Evolutionary conservation across 2,113 vertebrate species (phyloP).

Genomic region (Ophthalmolycus amberensis): DNA sequence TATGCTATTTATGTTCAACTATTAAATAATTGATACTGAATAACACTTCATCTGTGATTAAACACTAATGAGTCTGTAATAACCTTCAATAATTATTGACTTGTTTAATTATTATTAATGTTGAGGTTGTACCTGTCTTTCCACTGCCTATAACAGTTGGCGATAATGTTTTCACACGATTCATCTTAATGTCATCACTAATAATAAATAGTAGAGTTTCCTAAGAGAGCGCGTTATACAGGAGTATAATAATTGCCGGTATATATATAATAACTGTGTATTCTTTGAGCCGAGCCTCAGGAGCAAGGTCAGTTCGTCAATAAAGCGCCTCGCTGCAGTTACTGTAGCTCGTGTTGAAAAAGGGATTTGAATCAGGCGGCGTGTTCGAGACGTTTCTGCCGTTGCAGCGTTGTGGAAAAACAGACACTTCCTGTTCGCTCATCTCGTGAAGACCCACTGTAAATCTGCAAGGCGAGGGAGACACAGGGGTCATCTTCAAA

Average conservation of each 20-base stretch:
- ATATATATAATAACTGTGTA: slow-evolving; percentile 1
- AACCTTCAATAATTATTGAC: slow-evolving; percentile 16
- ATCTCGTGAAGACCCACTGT: slow-evolving; percentile 41
- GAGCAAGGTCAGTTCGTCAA: slow-evolving; percentile 68
- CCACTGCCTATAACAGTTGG: neutral
- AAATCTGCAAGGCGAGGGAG: slow-evolving; percentile 61
- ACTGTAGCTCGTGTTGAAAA: slow-evolving; percentile 30
- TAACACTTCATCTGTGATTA: slow-evolving; percentile 3
- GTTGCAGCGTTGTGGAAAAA: slow-evolving; percentile 54
- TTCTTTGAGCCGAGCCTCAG: slow-evolving; percentile 44
- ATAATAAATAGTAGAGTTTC: slow-evolving; percentile 30
- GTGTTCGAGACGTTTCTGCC: slow-evolving; percentile 27
- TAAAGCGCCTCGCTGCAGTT: slow-evolving; percentile 62
- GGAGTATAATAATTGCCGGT: neutral
- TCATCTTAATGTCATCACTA: slow-evolving; percentile 33
- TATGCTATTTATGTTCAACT: neutral
- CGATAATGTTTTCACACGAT: slow-evolving; percentile 5
- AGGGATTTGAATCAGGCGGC: slow-evolving; percentile 36
- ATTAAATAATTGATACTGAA: neutral
- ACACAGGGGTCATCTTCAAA: slow-evolving; percentile 72
- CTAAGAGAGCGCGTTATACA: slow-evolving; percentile 21
- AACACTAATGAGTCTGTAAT: slow-evolving; percentile 3
- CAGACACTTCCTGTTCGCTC: slow-evolving; percentile 50
- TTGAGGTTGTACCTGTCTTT: slow-evolving; percentile 2
- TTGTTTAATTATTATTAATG: slow-evolving; percentile 45